phyloP scores from a whole-genome alignment of 2,113 vertebrate genomes.

The Mesoclemmys tuberculata region DNA sequence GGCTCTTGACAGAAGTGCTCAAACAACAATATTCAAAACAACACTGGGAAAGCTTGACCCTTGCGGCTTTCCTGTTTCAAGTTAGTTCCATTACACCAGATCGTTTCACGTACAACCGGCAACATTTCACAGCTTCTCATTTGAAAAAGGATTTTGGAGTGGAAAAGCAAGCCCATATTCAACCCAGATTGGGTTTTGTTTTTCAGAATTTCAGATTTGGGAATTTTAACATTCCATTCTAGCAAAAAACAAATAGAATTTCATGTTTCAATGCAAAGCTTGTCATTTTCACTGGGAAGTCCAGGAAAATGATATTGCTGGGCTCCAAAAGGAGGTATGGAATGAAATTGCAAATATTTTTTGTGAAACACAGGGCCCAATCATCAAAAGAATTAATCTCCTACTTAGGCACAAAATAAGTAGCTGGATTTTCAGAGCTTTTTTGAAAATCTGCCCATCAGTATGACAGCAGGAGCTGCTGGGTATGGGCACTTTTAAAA shows the following conservation, averaged over 20 bases:
- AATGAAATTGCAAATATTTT: neutral
- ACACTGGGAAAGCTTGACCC: neutral
- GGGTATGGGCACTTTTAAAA: neutral
- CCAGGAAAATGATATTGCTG: neutral
- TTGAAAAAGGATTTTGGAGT: neutral
- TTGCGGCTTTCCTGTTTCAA: neutral
- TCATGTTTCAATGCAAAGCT: neutral
- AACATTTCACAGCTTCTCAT: neutral
- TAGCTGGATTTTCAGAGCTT: neutral
- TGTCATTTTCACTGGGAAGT: neutral
- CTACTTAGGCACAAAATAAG: neutral
- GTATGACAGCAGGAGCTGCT: neutral
- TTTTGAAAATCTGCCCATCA: neutral
- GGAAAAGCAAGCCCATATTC: neutral
- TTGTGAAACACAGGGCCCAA: fast-evolving
- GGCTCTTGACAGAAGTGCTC: neutral
- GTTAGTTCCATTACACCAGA: neutral
- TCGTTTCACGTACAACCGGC: neutral
- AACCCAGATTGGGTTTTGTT: neutral
- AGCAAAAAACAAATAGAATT: neutral
- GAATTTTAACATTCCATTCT: neutral
- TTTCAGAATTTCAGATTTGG: neutral
- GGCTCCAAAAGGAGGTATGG: neutral
- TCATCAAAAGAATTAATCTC: neutral
- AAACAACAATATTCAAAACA: neutral